Conservation (phyloP, 2,797 vertebrate species). For the Lophius americanus region DNA sequence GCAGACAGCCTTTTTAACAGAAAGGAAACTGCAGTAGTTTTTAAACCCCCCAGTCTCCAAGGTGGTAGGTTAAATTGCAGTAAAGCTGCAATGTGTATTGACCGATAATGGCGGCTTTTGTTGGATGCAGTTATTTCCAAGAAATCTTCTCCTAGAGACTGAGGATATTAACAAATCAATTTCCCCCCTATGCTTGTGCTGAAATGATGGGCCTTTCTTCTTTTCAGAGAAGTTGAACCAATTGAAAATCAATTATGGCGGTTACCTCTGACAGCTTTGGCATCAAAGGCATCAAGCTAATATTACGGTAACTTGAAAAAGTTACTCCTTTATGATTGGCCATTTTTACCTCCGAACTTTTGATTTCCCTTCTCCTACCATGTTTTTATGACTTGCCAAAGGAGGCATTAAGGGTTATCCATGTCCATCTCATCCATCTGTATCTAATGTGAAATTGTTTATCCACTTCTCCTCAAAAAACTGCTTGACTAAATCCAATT, state of each 20-base stretch:
- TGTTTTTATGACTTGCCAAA: too few species aligned
- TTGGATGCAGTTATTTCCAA: constrained; percentile 36
- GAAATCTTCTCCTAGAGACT: constrained; percentile 43
- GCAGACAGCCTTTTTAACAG: constrained; percentile 13
- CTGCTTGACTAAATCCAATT: too few species aligned
- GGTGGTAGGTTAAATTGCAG: constrained; percentile 57
- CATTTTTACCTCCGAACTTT: neutral
- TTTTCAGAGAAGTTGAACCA: constrained; percentile 15
- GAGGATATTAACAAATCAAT: constrained; percentile 52
- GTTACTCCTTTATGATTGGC: neutral
- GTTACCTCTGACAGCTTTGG: neutral
- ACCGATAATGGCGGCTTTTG: constrained; percentile 48
- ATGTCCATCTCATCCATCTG: neutral
- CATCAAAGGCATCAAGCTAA: neutral
- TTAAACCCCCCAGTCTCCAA: constrained; percentile 11
- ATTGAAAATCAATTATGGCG: constrained; percentile 28
- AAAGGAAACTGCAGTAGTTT: constrained; percentile 46
- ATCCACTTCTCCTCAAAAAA: too few species aligned
- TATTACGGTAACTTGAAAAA: neutral
- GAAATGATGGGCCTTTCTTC: constrained; percentile 28
- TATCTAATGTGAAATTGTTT: too few species aligned
- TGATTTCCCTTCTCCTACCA: neutral
- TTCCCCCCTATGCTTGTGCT: constrained; percentile 22
- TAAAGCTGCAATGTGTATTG: constrained; percentile 47
- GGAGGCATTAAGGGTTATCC: neutral